Conservation (phyloP, 1,140 invertebrate genomes). For the Drosophila setifemur region DNA sequence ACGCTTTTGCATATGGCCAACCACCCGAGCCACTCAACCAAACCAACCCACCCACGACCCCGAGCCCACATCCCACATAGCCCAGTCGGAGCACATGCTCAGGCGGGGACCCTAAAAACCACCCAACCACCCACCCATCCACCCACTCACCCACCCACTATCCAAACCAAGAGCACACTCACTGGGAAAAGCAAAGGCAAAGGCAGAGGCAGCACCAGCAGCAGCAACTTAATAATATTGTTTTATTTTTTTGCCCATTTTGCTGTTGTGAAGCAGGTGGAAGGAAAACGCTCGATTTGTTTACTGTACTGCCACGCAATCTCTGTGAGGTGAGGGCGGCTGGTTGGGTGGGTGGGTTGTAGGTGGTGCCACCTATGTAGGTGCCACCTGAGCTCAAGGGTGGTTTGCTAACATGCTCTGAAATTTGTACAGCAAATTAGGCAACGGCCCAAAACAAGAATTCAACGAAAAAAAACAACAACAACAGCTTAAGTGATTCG, state of each 20-base stretch:
- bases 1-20: conserved; percentile 54
- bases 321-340: conserved; percentile 7
- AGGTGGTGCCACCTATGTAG: background rate
- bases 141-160: background rate
- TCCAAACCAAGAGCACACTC: background rate
- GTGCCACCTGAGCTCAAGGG: conserved; percentile 13
- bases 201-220: background rate
- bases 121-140: background rate
- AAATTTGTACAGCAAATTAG: conserved; percentile 47
- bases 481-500: background rate
- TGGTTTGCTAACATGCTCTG: conserved; percentile 16
- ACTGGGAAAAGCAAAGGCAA: conserved; percentile 1
- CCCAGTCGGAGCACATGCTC: background rate
- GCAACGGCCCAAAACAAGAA: conserved; percentile 10
- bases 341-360: background rate
- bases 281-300: conserved; percentile 52
- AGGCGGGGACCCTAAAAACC: background rate
- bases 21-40: conserved; percentile 22
- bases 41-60: background rate
- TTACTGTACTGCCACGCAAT: conserved; percentile 57
- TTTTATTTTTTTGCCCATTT: conserved; percentile 39
- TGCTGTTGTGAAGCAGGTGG: conserved; percentile 21
- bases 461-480: conserved; percentile 11
- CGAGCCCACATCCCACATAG: background rate
- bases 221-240: conserved; percentile 42